Conservation (phyloP, 2,113 vertebrate species). For the Hucho hucho region DNA sequence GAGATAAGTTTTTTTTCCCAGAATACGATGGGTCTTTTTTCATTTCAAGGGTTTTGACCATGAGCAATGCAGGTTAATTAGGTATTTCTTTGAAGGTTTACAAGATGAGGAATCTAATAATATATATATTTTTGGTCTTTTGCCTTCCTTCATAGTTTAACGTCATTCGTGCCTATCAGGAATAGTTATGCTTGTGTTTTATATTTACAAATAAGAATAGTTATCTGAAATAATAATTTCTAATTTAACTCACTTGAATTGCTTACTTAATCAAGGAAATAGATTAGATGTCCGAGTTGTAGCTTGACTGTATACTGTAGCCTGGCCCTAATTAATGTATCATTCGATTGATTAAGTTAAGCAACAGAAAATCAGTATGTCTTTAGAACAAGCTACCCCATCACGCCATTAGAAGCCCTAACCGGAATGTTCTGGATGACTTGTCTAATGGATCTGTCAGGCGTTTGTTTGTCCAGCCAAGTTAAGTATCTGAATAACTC, state of each 20-base stretch:
- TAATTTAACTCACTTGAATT: not conserved
- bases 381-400: slow-evolving; percentile 41
- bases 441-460: slow-evolving; percentile 64
- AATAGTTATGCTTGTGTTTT: not conserved
- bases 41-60: not conserved
- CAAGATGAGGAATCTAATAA: not conserved
- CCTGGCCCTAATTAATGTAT: not conserved
- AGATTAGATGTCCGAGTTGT: not conserved
- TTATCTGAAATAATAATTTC: not conserved
- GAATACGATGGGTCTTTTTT: slow-evolving; percentile 18
- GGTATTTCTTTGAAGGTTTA: slow-evolving; percentile 1
- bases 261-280: not conserved
- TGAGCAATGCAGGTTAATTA: slow-evolving; percentile 11
- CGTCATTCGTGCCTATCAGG: not conserved
- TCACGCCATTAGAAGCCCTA: slow-evolving; percentile 47
- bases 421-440: slow-evolving; percentile 63
- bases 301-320: not conserved
- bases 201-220: not conserved
- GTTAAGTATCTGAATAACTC: slow-evolving; percentile 71
- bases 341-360: not conserved
- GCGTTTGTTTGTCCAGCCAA: slow-evolving; percentile 56
- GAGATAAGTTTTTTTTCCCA: slow-evolving; percentile 46
- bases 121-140: not conserved
- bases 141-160: not conserved
- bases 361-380: slow-evolving; percentile 10